Evolutionary conservation across 30 jellyfish, hydroid and myxozoan genomes (phyloP).

Genomic region (Catostylus mosaicus): DNA sequence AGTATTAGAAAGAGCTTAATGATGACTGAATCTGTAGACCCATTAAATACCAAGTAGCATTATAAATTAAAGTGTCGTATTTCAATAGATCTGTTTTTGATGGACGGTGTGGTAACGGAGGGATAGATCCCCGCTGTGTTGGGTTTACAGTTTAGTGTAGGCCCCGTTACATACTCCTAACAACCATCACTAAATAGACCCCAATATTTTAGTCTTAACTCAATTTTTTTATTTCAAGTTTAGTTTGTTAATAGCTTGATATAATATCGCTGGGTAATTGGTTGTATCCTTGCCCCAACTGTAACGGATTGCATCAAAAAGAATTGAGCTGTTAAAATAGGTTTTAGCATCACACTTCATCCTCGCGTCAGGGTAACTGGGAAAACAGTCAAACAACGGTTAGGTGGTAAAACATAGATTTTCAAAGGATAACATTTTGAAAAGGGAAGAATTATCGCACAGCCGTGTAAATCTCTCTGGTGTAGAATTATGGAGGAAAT

Average conservation of each 20-base stretch:
- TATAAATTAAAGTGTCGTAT: conserved; percentile 28
- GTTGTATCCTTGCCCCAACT: background rate
- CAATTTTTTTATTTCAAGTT: background rate
- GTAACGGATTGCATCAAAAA: background rate
- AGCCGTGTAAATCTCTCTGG: conserved; percentile 1
- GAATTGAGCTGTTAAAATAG: background rate
- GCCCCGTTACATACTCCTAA: too few species aligned
- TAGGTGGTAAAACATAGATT: conserved; percentile 18
- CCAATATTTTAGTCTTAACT: background rate
- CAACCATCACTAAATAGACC: background rate
- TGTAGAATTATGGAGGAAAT: too few species aligned
- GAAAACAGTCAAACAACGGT: conserved; percentile 58
- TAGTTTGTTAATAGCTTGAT: background rate
- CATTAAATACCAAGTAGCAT: conserved; percentile 36
- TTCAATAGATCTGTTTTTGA: conserved; percentile 24
- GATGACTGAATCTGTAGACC: conserved; percentile 21
- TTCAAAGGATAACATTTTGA: conserved; percentile 16
- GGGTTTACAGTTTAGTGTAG: conserved; percentile 21
- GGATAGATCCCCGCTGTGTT: conserved; percentile 43
- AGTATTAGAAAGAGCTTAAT: conserved; percentile 18
- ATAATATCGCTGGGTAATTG: background rate
- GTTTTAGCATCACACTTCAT: background rate
- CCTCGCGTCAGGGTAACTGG: background rate
- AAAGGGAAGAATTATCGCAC: conserved; percentile 31
- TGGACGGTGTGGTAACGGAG: conserved; percentile 30